Conservation (phyloP, 2,113 vertebrate genomes). For the Sardina pilchardus region DNA sequence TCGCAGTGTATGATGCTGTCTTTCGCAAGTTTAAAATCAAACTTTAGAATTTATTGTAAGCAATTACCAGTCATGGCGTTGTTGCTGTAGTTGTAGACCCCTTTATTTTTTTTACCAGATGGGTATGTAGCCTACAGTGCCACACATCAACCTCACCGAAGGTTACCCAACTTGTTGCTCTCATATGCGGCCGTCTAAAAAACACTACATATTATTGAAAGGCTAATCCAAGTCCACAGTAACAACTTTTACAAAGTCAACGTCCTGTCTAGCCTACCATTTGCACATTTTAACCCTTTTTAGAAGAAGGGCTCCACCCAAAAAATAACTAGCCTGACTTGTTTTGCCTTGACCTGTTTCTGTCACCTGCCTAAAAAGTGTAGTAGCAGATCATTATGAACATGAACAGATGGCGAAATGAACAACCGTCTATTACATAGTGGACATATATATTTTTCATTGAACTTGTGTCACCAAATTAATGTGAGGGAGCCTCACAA, state of each 20-base stretch:
- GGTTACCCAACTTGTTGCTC: neutral
- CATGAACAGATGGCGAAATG: neutral
- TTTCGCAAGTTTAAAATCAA: too few relatives aligned
- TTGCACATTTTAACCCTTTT: neutral
- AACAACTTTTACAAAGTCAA: neutral
- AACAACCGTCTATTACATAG: neutral
- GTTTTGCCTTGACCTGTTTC: neutral
- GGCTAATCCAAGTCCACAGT: neutral
- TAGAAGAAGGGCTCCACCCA: neutral
- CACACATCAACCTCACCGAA: neutral
- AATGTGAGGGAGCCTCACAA: too few relatives aligned
- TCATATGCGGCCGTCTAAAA: neutral
- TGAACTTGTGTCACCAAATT: neutral
- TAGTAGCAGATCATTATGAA: too few relatives aligned
- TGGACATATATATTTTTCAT: neutral
- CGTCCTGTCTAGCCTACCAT: neutral
- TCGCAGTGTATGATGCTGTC: too few relatives aligned
- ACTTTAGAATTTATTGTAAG: too few relatives aligned
- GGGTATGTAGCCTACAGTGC: neutral
- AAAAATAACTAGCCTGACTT: neutral
- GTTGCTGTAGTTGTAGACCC: neutral
- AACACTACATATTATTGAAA: neutral
- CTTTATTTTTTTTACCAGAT: neutral
- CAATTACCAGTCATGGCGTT: too few relatives aligned
- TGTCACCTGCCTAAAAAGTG: too few relatives aligned